A percentile compares a stretch with the other conserved stretches of the same genome.
Evolutionary conservation across 2,797 vertebrate species (phyloP).

Genomic region (Pteronotus mesoamericanus): DNA sequence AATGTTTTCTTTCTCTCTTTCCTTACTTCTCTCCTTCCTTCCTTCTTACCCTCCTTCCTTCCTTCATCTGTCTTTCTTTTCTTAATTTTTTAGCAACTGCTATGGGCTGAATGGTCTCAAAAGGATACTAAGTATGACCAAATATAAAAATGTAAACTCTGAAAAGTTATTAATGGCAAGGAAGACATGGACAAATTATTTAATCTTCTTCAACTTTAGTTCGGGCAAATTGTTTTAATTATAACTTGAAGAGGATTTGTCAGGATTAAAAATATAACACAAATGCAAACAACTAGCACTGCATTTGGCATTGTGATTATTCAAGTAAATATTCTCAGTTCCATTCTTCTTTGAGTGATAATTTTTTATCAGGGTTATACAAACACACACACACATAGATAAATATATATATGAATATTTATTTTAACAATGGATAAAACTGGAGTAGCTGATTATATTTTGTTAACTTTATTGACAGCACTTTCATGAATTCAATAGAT

Average conservation of each 20-base stretch:
- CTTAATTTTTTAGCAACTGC: too few relatives aligned
- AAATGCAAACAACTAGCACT: neutral
- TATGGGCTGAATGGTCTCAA: neutral
- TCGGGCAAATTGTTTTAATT: neutral
- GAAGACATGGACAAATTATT: neutral
- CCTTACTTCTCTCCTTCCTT: too few relatives aligned
- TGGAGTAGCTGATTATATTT: neutral
- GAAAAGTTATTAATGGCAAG: neutral
- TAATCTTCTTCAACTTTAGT: neutral
- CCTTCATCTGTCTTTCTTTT: neutral
- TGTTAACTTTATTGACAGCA: neutral
- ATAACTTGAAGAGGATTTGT: neutral
- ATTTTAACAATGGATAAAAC: neutral
- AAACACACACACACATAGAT: too few relatives aligned
- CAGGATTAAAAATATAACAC: neutral
- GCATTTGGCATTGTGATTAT: neutral
- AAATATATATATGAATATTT: neutral
- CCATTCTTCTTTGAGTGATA: neutral
- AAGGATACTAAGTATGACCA: neutral
- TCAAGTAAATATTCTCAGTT: neutral
- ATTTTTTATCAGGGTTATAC: neutral
- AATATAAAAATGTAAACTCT: neutral
- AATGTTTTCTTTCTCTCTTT: neutral
- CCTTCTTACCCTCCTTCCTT: neutral
- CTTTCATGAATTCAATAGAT: neutral